phyloP scores from a whole-genome alignment of 2,113 vertebrate species.

The Dicaeum eximium region DNA sequence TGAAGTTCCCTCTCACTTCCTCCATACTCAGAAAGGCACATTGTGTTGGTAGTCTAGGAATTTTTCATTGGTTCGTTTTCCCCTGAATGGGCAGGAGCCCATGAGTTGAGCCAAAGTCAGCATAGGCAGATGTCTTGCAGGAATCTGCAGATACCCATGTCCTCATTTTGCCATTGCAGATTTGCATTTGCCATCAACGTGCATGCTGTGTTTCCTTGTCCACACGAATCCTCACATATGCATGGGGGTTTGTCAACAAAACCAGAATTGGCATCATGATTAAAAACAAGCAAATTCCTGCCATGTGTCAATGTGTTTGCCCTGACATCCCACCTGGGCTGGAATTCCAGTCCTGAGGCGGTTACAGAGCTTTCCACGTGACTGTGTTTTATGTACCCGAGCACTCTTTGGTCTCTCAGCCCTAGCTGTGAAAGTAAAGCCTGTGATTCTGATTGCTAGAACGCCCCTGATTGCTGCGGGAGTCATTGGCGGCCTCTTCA shows the following conservation, averaged over 20 bases:
- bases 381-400: neutral
- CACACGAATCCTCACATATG: constrained; percentile 19
- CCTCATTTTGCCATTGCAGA: constrained; percentile 56
- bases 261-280: neutral
- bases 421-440: neutral
- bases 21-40: neutral
- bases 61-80: neutral
- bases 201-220: constrained; percentile 62
- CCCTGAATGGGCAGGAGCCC: neutral
- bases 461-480: constrained; percentile 93
- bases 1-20: neutral
- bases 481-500: constrained; percentile 90
- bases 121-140: neutral
- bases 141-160: neutral
- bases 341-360: neutral
- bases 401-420: neutral
- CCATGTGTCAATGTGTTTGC: neutral
- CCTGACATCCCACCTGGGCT: neutral
- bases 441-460: constrained; percentile 73
- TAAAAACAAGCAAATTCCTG: neutral
- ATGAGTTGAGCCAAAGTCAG: neutral
- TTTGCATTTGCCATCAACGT: constrained; percentile 42
- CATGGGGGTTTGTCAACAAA: constrained; percentile 40
- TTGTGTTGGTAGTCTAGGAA: neutral
- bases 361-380: neutral